Base-by-base conservation (phyloP, 2,113 vertebrate genomes). In the Psammodynastes pulverulentus region DNA sequence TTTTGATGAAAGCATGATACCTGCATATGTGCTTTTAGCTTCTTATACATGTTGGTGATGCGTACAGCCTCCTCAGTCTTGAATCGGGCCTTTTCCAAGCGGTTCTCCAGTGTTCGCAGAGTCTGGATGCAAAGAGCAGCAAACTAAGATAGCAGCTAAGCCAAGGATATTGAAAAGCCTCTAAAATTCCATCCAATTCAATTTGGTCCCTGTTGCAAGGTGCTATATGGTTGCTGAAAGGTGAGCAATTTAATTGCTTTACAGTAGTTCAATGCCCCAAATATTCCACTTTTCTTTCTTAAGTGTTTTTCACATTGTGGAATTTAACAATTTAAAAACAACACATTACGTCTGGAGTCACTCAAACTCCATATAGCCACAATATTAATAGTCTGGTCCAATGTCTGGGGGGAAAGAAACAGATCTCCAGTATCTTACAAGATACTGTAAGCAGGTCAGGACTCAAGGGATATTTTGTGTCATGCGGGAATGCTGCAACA, bases 31-130 rank as follows among this genome's bases (percentile, higher is more conserved):
- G 94, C 94, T 95, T 98, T 98, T 19, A 99, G 94, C 94, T 97
- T 97, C 91, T 97, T 95, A 91, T 98, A 98, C 88, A 98, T 97
- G 13, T 29, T 94, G 53, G 96, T 97, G 89, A 98, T 98, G 91
- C 97, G 97, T 58, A 98, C 95, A 0, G 98, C 98, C 92, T 98
- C 98, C 34, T 97, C 97, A 15, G 94, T 97, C 95, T 99, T 99
- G 93, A 98, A 96, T 52, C 97, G 97, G 8, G 98, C 97, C 95
- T 99, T 98, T 93, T 98, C 98, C 96, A 99, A 95, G 1, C 97
- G 97, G 95, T 98, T 99, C 95, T 98, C 98, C 94, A 99, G 94
- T 3, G 96, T 91, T 15, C 97, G 97, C 90, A 98, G 62, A 34
- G 97, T 97, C 98, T 98, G 89, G 26, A 7, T 26, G 86, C 67